These are phyloP conservation scores for Metalampra italica DNA, from an alignment of 2,888 invertebrate genomes.

Conservation along the genomic window DNA sequence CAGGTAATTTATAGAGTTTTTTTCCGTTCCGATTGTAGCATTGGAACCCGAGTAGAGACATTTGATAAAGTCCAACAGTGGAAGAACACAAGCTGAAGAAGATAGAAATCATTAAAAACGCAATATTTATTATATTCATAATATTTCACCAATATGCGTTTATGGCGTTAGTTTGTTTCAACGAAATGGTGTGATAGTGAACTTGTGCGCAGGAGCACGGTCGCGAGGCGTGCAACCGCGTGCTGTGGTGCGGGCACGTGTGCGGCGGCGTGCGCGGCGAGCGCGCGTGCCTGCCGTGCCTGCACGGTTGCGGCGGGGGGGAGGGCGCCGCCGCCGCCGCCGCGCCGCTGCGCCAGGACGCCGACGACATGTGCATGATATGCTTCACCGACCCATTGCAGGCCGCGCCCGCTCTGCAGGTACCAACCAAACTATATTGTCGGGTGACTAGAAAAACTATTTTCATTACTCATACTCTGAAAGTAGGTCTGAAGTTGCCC, in stretches of 20 bases:
- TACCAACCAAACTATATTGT: slow-evolving; percentile 41
- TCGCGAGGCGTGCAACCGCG: slow-evolving; percentile 88
- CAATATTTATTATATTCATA: too few species aligned
- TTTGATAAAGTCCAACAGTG: too few species aligned
- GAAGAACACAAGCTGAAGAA: too few species aligned
- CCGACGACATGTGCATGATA: slow-evolving; percentile 99
- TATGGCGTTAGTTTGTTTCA: neutral
- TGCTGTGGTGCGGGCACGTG: slow-evolving; percentile 92
- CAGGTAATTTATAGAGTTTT: slow-evolving; percentile 81
- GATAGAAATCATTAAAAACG: too few species aligned
- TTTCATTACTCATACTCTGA: too few species aligned
- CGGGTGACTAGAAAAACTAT: too few species aligned
- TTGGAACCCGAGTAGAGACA: too few species aligned
- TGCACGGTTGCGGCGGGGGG: slow-evolving; percentile 85
- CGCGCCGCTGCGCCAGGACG: slow-evolving; percentile 91
- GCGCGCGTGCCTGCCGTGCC: slow-evolving; percentile 90
- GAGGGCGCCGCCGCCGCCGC: slow-evolving; percentile 88
- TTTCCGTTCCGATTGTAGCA: too few species aligned
- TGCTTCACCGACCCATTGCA: slow-evolving; percentile 98
- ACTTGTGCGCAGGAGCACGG: slow-evolving; percentile 82
- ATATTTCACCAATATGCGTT: too few species aligned
- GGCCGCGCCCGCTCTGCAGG: slow-evolving; percentile 95
- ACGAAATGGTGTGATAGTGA: neutral
- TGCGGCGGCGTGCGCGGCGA: slow-evolving; percentile 97
- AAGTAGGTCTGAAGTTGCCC: too few species aligned